Conservation (phyloP, 2,888 invertebrate species). For the Serrognathus titanus region DNA sequence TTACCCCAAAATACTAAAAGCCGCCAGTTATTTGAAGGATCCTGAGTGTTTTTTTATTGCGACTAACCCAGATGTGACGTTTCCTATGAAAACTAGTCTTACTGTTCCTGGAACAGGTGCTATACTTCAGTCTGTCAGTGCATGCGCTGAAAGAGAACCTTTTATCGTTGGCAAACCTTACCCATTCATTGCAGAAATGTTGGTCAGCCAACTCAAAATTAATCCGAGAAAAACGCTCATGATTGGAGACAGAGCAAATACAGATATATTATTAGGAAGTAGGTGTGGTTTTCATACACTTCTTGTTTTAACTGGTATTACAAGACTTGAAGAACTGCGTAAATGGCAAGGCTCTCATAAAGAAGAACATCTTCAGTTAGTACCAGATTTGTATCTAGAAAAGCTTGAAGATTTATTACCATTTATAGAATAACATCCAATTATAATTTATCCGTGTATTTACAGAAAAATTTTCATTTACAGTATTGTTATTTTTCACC, state of each 20-base stretch:
- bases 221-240: conserved; percentile 80
- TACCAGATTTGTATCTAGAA: conserved; percentile 71
- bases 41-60: conserved; percentile 81
- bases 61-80: conserved; percentile 90
- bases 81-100: conserved; percentile 58
- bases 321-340: conserved; percentile 58
- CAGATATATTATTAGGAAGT: conserved; percentile 88
- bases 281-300: conserved; percentile 86
- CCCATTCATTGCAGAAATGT: conserved; percentile 71
- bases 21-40: conserved; percentile 80
- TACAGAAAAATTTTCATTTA: background rate
- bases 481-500: conserved; percentile 30
- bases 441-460: background rate
- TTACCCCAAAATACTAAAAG: conserved; percentile 87
- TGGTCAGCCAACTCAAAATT: conserved; percentile 67
- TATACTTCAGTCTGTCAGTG: conserved; percentile 80
- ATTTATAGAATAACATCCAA: conserved; percentile 41
- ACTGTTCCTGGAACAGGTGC: conserved; percentile 75
- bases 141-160: conserved; percentile 77
- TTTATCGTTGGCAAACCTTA: conserved; percentile 89
- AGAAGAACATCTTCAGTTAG: conserved; percentile 61
- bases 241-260: conserved; percentile 90
- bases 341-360: conserved; percentile 54
- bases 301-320: conserved; percentile 84
- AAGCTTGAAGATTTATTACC: conserved; percentile 69